Evolutionary conservation across 1,140 invertebrate species (phyloP).

Genomic region (Xylocopa sonorina): DNA sequence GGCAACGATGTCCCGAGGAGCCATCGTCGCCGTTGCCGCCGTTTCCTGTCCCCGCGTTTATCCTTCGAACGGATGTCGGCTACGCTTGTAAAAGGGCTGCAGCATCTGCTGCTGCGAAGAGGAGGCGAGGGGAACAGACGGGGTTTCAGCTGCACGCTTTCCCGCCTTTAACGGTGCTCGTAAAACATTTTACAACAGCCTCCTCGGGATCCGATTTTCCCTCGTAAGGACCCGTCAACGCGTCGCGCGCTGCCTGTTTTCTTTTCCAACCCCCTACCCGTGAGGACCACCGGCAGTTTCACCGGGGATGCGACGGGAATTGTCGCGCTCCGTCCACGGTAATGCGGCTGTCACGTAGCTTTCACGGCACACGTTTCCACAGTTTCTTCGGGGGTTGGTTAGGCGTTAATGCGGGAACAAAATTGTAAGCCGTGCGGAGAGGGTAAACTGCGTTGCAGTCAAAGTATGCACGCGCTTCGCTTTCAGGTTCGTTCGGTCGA

Average conservation of each 20-base stretch:
- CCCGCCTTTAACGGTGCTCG: slow-evolving; percentile 30
- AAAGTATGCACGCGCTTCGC: too few relatives aligned
- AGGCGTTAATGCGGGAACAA: too few relatives aligned
- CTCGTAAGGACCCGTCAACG: slow-evolving; percentile 6
- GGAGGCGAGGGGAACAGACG: neutral
- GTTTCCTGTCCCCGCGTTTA: neutral
- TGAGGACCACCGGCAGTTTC: neutral
- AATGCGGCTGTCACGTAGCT: neutral
- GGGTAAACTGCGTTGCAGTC: too few relatives aligned
- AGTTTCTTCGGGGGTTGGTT: neutral
- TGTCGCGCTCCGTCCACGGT: slow-evolving; percentile 1
- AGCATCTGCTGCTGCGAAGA: slow-evolving; percentile 7
- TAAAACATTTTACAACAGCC: slow-evolving; percentile 45
- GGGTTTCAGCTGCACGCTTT: slow-evolving; percentile 36
- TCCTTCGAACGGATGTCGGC: neutral
- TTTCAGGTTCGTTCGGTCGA: too few relatives aligned
- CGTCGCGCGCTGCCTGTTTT: neutral
- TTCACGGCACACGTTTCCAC: neutral
- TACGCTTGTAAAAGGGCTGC: slow-evolving; percentile 15
- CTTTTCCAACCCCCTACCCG: too few relatives aligned
- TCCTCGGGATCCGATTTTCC: slow-evolving; percentile 34
- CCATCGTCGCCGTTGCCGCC: neutral
- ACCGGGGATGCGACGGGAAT: neutral
- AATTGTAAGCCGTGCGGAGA: too few relatives aligned
- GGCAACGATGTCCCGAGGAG: neutral